Evolutionary conservation across 2,888 invertebrate species (phyloP).

Genomic region (Oxyscelio sp.): DNA sequence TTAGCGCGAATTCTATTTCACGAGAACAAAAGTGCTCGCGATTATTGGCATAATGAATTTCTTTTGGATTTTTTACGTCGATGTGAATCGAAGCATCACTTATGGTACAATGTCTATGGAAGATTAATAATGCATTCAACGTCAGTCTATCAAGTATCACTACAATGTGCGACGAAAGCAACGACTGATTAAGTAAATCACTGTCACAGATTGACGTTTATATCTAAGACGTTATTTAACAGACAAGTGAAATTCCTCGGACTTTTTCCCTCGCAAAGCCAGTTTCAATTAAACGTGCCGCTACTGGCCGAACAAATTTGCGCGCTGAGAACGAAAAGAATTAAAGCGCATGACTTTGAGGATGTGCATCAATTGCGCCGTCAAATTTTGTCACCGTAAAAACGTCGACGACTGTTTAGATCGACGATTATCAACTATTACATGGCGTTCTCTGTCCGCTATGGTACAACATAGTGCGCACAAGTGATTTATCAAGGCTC

Average conservation of each 20-base stretch:
- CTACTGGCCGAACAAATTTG: no score
- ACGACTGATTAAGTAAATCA: constrained; percentile 69
- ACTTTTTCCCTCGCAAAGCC: constrained; percentile 15
- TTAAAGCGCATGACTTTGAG: constrained; percentile 32
- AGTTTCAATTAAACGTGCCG: not conserved
- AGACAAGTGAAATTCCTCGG: constrained; percentile 42
- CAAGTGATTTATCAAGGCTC: constrained; percentile 65
- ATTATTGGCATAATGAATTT: constrained; percentile 60
- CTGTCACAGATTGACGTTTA: constrained; percentile 62
- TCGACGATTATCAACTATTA: constrained; percentile 67
- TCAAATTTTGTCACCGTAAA: constrained; percentile 32
- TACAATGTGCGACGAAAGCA: constrained; percentile 65
- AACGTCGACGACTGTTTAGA: constrained; percentile 35
- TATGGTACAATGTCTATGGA: constrained; percentile 61
- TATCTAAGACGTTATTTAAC: constrained; percentile 48
- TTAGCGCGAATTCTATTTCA: constrained; percentile 44
- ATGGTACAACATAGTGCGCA: constrained; percentile 37
- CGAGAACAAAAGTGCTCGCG: constrained; percentile 44
- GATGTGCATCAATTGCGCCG: constrained; percentile 19
- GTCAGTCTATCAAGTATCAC: constrained; percentile 67
- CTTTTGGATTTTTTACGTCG: constrained; percentile 62
- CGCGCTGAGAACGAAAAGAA: no score
- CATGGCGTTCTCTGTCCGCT: constrained; percentile 26
- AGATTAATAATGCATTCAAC: constrained; percentile 68
- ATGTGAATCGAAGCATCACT: constrained; percentile 67